These are phyloP conservation scores for Drosophila bocki DNA, from an alignment of 1,140 invertebrate species.

Conservation along the genomic window DNA sequence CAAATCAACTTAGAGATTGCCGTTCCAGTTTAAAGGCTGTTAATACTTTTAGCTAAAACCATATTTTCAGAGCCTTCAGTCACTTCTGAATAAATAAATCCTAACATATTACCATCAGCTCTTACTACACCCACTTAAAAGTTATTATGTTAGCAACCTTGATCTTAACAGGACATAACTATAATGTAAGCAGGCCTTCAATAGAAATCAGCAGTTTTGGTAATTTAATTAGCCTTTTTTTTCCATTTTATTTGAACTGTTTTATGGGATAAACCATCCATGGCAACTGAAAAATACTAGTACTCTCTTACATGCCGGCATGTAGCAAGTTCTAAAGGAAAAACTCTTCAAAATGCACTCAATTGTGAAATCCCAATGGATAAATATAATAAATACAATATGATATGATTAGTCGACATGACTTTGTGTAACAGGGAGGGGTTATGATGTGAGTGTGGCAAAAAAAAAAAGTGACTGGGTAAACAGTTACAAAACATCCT, in stretches of 20 bases:
- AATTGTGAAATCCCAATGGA: constrained; percentile 70
- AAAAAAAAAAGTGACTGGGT: constrained; percentile 32
- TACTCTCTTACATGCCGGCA: neutral
- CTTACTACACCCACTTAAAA: no score
- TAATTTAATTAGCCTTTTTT: constrained; percentile 15
- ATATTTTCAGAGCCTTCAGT: neutral
- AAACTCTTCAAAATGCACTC: constrained; percentile 53
- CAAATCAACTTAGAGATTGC: neutral
- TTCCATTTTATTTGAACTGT: constrained; percentile 1
- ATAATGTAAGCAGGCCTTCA: neutral
- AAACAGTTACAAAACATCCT: constrained; percentile 71
- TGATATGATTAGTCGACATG: constrained; percentile 68
- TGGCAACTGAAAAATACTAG: constrained; percentile 2
- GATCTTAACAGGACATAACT: no score
- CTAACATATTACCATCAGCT: neutral
- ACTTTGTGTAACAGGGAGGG: constrained; percentile 10
- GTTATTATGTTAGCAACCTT: neutral
- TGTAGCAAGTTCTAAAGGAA: neutral
- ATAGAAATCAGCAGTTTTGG: neutral
- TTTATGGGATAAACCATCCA: constrained; percentile 1
- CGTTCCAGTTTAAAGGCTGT: neutral
- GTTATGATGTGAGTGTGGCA: constrained; percentile 1
- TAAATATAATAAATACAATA: constrained; percentile 61
- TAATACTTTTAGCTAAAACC: no score
- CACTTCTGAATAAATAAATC: neutral